Evolutionary conservation across 2,888 invertebrate genomes (phyloP).

Genomic region (Epistrophe grossulariae): DNA sequence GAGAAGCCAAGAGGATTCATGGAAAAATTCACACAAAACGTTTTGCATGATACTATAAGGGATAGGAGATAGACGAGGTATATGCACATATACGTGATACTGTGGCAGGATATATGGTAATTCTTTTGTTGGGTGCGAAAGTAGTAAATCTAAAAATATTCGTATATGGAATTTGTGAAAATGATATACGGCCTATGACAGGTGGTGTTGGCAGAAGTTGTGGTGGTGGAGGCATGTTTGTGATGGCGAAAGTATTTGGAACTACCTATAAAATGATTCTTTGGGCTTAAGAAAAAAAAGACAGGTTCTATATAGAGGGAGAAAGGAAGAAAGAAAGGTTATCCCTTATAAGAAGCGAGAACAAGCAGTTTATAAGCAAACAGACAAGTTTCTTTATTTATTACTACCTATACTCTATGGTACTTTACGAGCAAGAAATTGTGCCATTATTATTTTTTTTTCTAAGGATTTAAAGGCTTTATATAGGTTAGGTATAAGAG

Average conservation of each 20-base stretch:
- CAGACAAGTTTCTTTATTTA: conserved; percentile 52
- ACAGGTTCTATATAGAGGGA: background rate
- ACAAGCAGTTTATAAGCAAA: conserved; percentile 39
- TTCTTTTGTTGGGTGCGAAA: conserved; percentile 52
- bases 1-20: conserved; percentile 11
- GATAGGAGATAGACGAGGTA: background rate
- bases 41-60: background rate
- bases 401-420: conserved; percentile 22
- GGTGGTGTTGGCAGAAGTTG: conserved; percentile 23
- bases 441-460: conserved; percentile 19
- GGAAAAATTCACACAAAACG: conserved; percentile 25
- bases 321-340: background rate
- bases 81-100: background rate
- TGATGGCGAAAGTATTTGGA: background rate
- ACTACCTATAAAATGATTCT: no score
- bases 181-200: conserved; percentile 67
- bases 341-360: conserved; percentile 39
- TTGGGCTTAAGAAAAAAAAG: background rate
- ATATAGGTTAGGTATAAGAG: background rate
- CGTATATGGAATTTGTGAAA: conserved; percentile 61
- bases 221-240: conserved; percentile 1
- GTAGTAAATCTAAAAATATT: conserved; percentile 68
- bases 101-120: conserved; percentile 64
- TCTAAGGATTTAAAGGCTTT: conserved; percentile 1
- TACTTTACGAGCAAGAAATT: conserved; percentile 25